Evolutionary conservation across 1,140 invertebrate species (phyloP), one percentile per base, ranked within the genome.

Genomic region (Araneus ventricosus): DNA sequence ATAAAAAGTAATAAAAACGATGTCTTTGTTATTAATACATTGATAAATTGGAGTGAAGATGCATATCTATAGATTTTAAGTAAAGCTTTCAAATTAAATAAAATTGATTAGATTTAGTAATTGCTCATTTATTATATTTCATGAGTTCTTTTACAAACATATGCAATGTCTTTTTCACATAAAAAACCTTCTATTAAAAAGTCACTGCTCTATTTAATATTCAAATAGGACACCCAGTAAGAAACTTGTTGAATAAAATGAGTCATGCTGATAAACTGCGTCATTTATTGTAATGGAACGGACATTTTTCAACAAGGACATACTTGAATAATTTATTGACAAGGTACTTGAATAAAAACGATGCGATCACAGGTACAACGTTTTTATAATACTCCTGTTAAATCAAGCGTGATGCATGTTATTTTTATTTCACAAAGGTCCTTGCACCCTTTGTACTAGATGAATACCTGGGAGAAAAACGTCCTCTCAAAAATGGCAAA

Each of bases 401-500:
- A 82, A 52, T 82, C 80, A 82, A 82, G 80, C 80, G 10, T 45
- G 14, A 82, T 27, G 7, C 41, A 10, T 27, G 30, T 80, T 45
- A 82, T 82, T 82, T 82, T 82, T 82, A 52, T 82, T 82, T 41
- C 37, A 82, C 80, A 34, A 75, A 37, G 34, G 70, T 75, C 39
- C 80, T 52, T 45, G 37, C 80, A 82, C 80, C 39, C 80, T 82
- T 82, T 82, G 80, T 82, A 39, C 20, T 39, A 27, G 41, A n/a
- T 82, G 80, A 82, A 82, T 82, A 52, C 41, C 80, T 22, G 27
- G 34, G 22, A 59, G 84, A 86, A 86, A 86, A 86, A 86, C 70
- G 70, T 75, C 34, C 30, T 75, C 57, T 86, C 52, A 86, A 86
- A 86, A 86, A 88, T 75, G 39, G 45, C 87, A 88, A 88, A 70